phyloP scores from a whole-genome alignment of 2,888 invertebrate species.

The Eulithis testata region DNA sequence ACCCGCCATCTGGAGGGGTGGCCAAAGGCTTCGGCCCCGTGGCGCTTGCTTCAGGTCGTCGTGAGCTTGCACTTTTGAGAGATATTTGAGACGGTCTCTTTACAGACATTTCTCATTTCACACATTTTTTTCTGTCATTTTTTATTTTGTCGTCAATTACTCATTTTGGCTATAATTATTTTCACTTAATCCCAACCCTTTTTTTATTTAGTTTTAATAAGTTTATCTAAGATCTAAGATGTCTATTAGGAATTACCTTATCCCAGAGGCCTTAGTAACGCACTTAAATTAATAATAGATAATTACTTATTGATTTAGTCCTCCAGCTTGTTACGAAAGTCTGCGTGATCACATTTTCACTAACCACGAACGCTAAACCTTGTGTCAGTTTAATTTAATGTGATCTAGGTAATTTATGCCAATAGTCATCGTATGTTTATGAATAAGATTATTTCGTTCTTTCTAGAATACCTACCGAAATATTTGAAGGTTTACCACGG shows the following conservation, averaged over 20 bases:
- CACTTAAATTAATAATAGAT: not conserved
- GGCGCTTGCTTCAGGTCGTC: not conserved
- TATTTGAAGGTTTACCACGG: too few relatives aligned
- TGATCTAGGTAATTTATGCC: not conserved
- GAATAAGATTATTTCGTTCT: not conserved
- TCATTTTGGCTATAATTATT: too few relatives aligned
- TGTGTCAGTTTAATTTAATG: not conserved
- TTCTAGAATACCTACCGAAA: too few relatives aligned
- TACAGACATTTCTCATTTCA: constrained; percentile 3
- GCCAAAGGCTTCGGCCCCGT: not conserved
- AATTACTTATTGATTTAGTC: not conserved
- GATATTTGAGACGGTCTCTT: constrained; percentile 4
- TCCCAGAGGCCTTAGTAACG: too few relatives aligned
- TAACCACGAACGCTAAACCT: not conserved
- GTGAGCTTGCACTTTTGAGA: constrained; percentile 1
- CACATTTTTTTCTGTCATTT: too few relatives aligned
- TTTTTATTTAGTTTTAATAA: too few relatives aligned
- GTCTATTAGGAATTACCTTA: too few relatives aligned
- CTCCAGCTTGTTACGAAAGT: not conserved
- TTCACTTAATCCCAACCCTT: not conserved
- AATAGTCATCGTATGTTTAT: not conserved
- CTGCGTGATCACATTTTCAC: not conserved
- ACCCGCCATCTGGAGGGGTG: constrained; percentile 17
- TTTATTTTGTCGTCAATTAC: too few relatives aligned
- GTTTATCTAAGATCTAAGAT: too few relatives aligned